phyloP scores from a whole-genome alignment of 1,140 invertebrate genomes.

The Drosophila lacteicornis region DNA sequence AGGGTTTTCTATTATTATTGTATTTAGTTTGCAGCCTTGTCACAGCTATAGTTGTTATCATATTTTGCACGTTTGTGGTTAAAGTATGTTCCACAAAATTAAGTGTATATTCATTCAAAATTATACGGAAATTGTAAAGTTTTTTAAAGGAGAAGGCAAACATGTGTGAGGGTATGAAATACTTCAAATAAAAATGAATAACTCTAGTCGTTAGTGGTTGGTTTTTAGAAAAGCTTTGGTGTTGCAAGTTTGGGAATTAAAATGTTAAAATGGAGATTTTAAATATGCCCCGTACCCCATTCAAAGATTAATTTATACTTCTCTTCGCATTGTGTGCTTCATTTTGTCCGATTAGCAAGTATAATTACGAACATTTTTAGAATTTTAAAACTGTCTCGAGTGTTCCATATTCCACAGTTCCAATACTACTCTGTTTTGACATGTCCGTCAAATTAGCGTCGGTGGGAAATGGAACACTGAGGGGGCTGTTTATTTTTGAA shows the following conservation, averaged over 20 bases:
- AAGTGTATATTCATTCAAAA: constrained; percentile 8
- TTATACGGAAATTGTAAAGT: constrained; percentile 12
- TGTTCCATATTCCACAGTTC: neutral
- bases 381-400: neutral
- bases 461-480: no score
- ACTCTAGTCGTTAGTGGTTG: constrained; percentile 4
- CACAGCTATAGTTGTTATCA: constrained; percentile 11
- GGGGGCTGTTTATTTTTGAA: no score
- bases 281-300: no score
- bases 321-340: no score
- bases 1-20: constrained; percentile 8
- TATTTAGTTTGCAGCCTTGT: constrained; percentile 19
- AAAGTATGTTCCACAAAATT: neutral
- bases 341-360: no score
- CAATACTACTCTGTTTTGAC: neutral
- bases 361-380: neutral
- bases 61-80: constrained; percentile 9
- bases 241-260: neutral
- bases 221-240: neutral
- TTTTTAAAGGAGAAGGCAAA: constrained; percentile 14
- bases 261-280: no score
- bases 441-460: no score
- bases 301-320: no score
- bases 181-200: constrained; percentile 18
- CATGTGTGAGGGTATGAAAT: constrained; percentile 15